Conservation (phyloP, 1,140 invertebrate genomes). For the Telenomus remus region DNA sequence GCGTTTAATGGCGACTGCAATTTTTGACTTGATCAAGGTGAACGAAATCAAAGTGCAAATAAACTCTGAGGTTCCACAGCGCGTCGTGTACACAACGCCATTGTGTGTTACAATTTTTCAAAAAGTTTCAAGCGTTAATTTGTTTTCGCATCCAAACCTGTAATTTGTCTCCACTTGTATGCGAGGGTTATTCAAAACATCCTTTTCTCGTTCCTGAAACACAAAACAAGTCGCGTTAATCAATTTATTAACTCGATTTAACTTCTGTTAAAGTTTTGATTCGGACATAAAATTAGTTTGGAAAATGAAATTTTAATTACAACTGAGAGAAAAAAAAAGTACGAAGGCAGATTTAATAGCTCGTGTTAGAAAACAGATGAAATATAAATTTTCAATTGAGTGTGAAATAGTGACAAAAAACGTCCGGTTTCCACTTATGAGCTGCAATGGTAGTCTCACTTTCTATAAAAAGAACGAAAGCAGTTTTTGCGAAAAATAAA, state of each 20-base stretch:
- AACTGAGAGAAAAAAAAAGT: no score
- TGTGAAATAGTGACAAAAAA: not conserved
- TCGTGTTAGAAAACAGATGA: not conserved
- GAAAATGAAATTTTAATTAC: no score
- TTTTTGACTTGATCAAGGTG: conserved; percentile 5
- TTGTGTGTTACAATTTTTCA: not conserved
- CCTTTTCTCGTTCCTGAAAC: conserved; percentile 72
- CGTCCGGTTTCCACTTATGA: not conserved
- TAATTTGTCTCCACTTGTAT: conserved; percentile 69
- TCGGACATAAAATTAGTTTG: no score
- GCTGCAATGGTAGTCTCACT: conserved; percentile 1
- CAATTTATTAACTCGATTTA: not conserved
- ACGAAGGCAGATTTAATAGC: no score
- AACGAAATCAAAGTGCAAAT: conserved; percentile 7
- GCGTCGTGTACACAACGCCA: no score
- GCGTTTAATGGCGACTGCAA: not conserved
- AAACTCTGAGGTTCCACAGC: not conserved
- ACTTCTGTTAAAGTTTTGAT: no score
- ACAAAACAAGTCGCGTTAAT: conserved; percentile 6
- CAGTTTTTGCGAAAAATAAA: conserved; percentile 2
- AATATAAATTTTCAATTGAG: conserved; percentile 1
- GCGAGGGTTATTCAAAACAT: conserved; percentile 59
- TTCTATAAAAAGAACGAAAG: conserved; percentile 2
- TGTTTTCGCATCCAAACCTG: conserved; percentile 56
- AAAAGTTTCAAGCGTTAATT: not conserved